These are phyloP conservation scores for Tortrix viridana DNA, from an alignment of 2,888 invertebrate species.

Conservation along the genomic window DNA sequence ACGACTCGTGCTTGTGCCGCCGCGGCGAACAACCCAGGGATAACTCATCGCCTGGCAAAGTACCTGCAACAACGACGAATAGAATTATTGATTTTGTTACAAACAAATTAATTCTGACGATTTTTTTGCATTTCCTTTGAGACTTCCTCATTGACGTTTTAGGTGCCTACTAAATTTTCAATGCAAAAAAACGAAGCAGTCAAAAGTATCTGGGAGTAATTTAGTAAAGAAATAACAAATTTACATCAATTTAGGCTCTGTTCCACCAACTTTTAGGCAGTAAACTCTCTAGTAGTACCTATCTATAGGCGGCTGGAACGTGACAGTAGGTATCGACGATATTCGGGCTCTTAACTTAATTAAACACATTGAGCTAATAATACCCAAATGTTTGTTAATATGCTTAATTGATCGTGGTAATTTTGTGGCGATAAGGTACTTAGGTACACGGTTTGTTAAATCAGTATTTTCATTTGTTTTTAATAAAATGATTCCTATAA, in stretches of 20 bases:
- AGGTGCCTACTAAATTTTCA: too few species aligned
- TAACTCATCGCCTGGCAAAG: constrained; percentile 91
- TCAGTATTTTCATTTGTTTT: too few species aligned
- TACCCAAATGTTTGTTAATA: background rate
- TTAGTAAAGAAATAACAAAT: too few species aligned
- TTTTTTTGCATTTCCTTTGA: background rate
- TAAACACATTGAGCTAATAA: background rate
- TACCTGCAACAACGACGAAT: constrained; percentile 85
- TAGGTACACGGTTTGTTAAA: too few species aligned
- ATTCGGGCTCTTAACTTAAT: background rate
- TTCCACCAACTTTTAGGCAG: too few species aligned
- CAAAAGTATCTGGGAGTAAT: too few species aligned
- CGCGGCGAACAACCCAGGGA: constrained; percentile 86
- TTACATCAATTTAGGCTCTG: too few species aligned
- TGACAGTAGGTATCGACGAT: background rate
- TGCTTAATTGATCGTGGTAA: background rate
- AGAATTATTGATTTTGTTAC: constrained; percentile 20
- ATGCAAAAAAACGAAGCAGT: too few species aligned
- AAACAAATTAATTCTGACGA: constrained; percentile 17
- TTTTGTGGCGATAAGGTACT: background rate
- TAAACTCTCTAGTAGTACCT: too few species aligned
- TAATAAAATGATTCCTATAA: too few species aligned
- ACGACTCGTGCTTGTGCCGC: constrained; percentile 86
- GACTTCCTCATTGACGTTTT: too few species aligned
- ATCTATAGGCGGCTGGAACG: too few species aligned